Base-by-base conservation (phyloP, 2,888 invertebrate species). In the Byasa hedistus region DNA sequence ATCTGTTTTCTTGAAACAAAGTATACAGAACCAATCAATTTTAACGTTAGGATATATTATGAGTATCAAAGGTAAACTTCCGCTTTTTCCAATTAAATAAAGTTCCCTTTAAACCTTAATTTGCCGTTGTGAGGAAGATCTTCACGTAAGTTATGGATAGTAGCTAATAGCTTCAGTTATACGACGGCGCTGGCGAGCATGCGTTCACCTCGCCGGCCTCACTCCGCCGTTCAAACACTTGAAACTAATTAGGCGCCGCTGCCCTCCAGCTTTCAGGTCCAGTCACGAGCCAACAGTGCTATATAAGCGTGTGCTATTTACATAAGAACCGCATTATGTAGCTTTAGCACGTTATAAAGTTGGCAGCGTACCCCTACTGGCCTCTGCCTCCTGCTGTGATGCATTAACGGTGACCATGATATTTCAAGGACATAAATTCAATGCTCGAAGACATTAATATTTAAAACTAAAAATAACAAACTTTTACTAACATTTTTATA, bases 361-460 rank as follows among this genome's bases (percentile, higher is more conserved):
- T 75, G 76, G 79, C 78, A 75, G 77, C 71, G 70, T 67, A 69
- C 69, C 74, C 70, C 68, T 70, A 71, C 70, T 77, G 76, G 76
- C 77, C 77, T 79, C 74, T 77, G 76, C 75, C 76, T 75, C 81
- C 79, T 69, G 78, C 77, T 81, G 80, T 19, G 74, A 72, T 69
- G 63, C 57, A 57, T 60, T 64, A 36, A 23, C 36, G 23, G 52
- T 39, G 52, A 64, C 64, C 58, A 64, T n/a, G n/a, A n/a, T n/a
- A n/a, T 32, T 32, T 32, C 10, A 10, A 32, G 10, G 32, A 1
- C 7, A 32, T 10, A 32, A 32, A 32, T 32, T 7, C 32, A 32
- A 32, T 32, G 8, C 10, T 32, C 32, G 8, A 32, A 32, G 10
- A 8, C 10, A 32, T 32, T 32, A 7, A 32, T 32, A n/a, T n/a